phyloP scores from a whole-genome alignment of 2,797 vertebrate species.

The Nyctalus aviator region DNA sequence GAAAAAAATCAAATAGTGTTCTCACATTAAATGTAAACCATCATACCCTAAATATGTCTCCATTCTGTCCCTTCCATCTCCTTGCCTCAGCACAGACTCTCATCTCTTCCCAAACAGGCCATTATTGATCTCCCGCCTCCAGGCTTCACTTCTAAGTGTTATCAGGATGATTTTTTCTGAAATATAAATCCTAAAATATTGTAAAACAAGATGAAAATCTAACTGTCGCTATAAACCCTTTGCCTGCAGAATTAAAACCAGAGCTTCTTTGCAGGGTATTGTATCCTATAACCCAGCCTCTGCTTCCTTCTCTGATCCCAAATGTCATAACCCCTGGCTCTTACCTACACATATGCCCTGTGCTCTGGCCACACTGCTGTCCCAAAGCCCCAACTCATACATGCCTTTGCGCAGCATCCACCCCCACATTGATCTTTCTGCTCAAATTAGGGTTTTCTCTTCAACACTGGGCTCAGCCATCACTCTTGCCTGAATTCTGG shows the following conservation, averaged over 20 bases:
- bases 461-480: neutral
- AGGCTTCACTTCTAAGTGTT: neutral
- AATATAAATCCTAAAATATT: constrained; percentile 48
- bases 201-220: constrained; percentile 52
- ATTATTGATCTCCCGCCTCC: neutral
- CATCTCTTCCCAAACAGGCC: neutral
- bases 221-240: neutral
- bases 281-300: neutral
- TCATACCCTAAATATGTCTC: neutral
- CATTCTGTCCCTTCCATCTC: neutral
- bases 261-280: neutral
- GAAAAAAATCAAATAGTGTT: neutral
- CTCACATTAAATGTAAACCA: neutral
- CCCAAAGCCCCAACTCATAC: neutral
- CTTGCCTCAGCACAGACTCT: neutral
- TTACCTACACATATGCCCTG: rapidly evolving
- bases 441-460: neutral
- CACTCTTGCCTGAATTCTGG: neutral
- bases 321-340: neutral
- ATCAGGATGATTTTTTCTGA: constrained; percentile 50
- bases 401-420: neutral
- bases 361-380: too few species aligned
- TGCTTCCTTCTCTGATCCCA: neutral
- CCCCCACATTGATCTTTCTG: neutral
- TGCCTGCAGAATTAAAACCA: constrained; percentile 39